A percentile compares a stretch with the other conserved stretches of the same genome.
These are phyloP conservation scores for Drosophila malerkotliana DNA, from an alignment of 1,140 invertebrate genomes.

Conservation along the genomic window DNA sequence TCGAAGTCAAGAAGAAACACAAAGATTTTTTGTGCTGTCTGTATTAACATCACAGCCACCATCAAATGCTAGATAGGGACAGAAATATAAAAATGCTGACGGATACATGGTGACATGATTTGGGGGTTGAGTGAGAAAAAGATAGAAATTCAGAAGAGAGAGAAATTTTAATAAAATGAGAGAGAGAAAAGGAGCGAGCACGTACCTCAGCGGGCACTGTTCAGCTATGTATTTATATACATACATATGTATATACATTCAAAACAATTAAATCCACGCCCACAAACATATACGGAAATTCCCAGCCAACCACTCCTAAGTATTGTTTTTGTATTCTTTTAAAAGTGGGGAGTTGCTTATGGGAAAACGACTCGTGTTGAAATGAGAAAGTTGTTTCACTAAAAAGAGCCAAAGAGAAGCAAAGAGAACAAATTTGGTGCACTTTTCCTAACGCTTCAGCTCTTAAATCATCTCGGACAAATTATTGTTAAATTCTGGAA, in stretches of 20 bases:
- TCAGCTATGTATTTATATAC: background rate
- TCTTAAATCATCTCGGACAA: background rate
- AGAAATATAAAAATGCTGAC: conserved; percentile 1
- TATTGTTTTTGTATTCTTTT: conserved; percentile 24
- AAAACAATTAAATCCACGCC: conserved; percentile 71
- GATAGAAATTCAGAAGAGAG: conserved; percentile 5
- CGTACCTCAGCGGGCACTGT: conserved; percentile 36
- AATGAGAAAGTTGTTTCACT: conserved; percentile 3
- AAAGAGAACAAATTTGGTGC: conserved; percentile 1
- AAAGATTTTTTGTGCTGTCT: conserved; percentile 46
- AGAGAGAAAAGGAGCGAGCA: conserved; percentile 38
- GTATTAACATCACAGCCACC: background rate
- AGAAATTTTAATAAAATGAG: conserved; percentile 23
- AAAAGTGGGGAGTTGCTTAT: conserved; percentile 22
- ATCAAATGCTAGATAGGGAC: conserved; percentile 14
- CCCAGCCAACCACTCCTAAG: conserved; percentile 45
- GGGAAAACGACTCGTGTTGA: background rate
- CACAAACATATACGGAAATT: conserved; percentile 42
- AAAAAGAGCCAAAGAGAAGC: conserved; percentile 19
- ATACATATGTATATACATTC: conserved; percentile 36
- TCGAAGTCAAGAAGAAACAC: conserved; percentile 35
- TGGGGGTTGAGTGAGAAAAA: conserved; percentile 1
- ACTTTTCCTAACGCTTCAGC: background rate
- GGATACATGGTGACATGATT: background rate
- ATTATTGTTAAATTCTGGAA: conserved; percentile 6